Evolutionary conservation across 2,797 vertebrate genomes (phyloP).

Genomic region (Gambelia wislizenii): DNA sequence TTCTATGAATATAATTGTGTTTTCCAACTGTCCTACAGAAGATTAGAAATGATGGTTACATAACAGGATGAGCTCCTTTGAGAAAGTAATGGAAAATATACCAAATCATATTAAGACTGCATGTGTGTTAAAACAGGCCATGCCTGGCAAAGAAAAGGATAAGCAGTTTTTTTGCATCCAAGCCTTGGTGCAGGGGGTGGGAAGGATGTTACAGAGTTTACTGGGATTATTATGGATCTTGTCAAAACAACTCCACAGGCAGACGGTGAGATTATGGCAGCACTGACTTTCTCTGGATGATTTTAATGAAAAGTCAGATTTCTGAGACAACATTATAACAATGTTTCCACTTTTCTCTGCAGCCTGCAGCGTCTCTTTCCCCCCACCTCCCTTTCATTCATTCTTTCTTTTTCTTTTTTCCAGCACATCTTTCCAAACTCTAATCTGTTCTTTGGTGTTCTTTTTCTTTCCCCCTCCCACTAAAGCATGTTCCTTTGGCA

Average conservation of each 20-base stretch:
- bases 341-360: constrained; percentile 52
- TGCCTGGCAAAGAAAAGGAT: constrained; percentile 40
- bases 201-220: constrained; percentile 30
- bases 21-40: constrained; percentile 13
- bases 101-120: constrained; percentile 51
- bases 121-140: constrained; percentile 36
- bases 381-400: background rate
- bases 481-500: background rate
- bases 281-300: constrained; percentile 66
- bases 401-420: too few species aligned
- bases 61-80: constrained; percentile 55
- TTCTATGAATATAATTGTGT: constrained; percentile 25
- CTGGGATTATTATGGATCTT: constrained; percentile 64
- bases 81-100: constrained; percentile 52
- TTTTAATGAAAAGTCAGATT: constrained; percentile 77
- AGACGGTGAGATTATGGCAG: constrained; percentile 56
- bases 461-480: constrained; percentile 11
- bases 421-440: constrained; percentile 21
- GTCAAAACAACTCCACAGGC: constrained; percentile 66
- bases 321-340: constrained; percentile 60
- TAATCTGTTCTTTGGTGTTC: constrained; percentile 5
- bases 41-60: constrained; percentile 57
- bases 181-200: background rate
- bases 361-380: constrained; percentile 42
- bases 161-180: constrained; percentile 55